Evolutionary conservation across 2,797 vertebrate genomes (phyloP).

Genomic region (Gymnothorax javanicus): DNA sequence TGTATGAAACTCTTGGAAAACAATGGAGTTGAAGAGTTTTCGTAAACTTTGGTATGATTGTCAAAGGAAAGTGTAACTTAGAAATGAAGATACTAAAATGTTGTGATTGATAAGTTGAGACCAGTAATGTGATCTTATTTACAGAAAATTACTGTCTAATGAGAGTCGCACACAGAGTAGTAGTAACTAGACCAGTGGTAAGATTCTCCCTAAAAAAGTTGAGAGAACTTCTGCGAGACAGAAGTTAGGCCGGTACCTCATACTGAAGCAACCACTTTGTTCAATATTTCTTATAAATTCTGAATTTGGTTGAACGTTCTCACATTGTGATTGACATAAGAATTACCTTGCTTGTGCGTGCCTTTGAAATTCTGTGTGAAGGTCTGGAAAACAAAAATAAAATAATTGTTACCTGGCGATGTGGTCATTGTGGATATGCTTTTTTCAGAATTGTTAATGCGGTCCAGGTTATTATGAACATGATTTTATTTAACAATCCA

Average conservation of each 20-base stretch:
- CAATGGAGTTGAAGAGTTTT: background rate
- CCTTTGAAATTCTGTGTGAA: background rate
- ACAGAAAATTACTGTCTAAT: background rate
- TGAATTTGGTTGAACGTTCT: conserved; percentile 24
- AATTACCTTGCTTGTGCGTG: background rate
- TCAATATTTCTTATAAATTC: conserved; percentile 29
- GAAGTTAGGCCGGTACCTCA: conserved; percentile 48
- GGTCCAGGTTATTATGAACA: too few species aligned
- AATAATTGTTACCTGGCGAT: background rate
- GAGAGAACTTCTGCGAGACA: conserved; percentile 38
- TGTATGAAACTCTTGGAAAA: background rate
- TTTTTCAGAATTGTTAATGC: background rate
- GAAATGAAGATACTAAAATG: background rate
- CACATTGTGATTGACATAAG: conserved; percentile 18
- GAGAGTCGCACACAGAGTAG: background rate
- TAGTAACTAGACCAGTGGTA: conserved; percentile 19
- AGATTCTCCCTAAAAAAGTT: conserved; percentile 10
- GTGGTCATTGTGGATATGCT: background rate
- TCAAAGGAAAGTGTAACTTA: background rate
- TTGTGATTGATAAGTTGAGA: background rate
- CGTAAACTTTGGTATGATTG: background rate
- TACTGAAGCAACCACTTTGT: conserved; percentile 48
- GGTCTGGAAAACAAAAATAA: background rate
- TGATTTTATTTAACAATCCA: too few species aligned
- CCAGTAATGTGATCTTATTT: background rate